phyloP scores from a whole-genome alignment of 2,888 invertebrate species.

The Leptopterna dolabrata region DNA sequence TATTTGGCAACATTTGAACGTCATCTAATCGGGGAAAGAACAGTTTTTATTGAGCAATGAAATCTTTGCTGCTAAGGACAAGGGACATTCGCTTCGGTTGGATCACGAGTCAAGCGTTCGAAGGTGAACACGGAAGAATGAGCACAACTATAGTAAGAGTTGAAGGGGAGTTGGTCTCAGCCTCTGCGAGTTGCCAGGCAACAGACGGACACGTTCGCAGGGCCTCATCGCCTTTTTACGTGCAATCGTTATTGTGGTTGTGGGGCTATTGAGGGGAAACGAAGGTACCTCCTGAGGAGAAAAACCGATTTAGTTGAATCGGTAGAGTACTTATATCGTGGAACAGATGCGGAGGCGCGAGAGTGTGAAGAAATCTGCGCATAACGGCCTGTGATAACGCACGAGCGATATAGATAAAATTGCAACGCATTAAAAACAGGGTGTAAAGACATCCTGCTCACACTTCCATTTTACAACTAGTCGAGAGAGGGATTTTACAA shows the following conservation, averaged over 20 bases:
- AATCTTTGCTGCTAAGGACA: background rate
- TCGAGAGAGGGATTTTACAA: too few species aligned
- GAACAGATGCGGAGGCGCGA: too few species aligned
- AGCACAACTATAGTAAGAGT: background rate
- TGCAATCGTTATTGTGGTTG: background rate
- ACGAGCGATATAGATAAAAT: too few species aligned
- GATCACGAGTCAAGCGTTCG: background rate
- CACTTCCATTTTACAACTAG: too few species aligned
- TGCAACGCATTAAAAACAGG: too few species aligned
- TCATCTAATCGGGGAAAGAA: background rate
- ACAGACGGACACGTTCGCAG: background rate
- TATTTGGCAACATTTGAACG: too few species aligned
- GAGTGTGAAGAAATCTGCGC: too few species aligned
- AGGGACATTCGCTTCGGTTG: background rate
- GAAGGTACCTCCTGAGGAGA: background rate
- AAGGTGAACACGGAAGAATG: conserved; percentile 11
- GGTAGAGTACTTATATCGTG: too few species aligned
- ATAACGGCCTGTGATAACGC: too few species aligned
- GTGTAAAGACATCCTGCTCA: too few species aligned
- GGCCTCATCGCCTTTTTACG: background rate
- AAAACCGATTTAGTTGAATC: too few species aligned
- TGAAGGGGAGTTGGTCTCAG: background rate
- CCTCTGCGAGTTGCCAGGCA: background rate
- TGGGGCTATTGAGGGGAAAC: background rate
- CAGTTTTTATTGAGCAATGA: background rate